Percentiles rank a stretch among this genome's conserved stretches.
phyloP scores from a whole-genome alignment of 2,113 vertebrate species.

The Odontesthes bonariensis region DNA sequence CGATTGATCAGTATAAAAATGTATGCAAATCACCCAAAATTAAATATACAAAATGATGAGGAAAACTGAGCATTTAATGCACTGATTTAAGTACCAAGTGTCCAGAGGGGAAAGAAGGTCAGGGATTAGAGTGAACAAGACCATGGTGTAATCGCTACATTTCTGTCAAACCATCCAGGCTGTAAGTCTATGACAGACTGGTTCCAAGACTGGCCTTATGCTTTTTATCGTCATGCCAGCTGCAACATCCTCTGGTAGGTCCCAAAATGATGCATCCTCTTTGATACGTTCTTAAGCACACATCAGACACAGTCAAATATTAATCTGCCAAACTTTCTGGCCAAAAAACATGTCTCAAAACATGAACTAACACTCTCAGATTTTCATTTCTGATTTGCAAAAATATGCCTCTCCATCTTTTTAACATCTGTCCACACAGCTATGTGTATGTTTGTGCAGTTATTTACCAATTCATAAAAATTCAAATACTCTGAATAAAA shows the following conservation, averaged over 20 bases:
- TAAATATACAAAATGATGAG: constrained; percentile 3
- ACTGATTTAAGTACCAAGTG: constrained; percentile 32
- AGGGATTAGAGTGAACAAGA: constrained; percentile 71
- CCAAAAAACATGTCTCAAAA: constrained; percentile 78
- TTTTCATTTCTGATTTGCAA: constrained; percentile 54
- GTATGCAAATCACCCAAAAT: background rate
- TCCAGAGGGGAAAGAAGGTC: constrained; percentile 62
- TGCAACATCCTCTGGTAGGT: constrained; percentile 62
- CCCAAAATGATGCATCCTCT: constrained; percentile 70
- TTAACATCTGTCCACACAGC: constrained; percentile 60
- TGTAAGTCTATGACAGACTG: constrained; percentile 53
- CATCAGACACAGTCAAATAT: constrained; percentile 80
- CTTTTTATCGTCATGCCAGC: constrained; percentile 65
- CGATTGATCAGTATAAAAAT: no score
- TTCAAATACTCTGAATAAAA: constrained; percentile 86
- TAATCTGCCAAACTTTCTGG: constrained; percentile 68
- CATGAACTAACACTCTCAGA: constrained; percentile 65
- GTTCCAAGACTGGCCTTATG: constrained; percentile 68
- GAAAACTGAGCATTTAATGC: constrained; percentile 8
- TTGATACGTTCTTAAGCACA: constrained; percentile 81
- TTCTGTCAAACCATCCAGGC: constrained; percentile 52
- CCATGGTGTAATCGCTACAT: constrained; percentile 55
- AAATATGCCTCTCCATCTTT: constrained; percentile 61
- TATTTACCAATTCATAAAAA: constrained; percentile 85
- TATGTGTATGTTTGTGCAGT: constrained; percentile 63